These are phyloP conservation scores for Drosophila sordidula DNA, from an alignment of 2,888 invertebrate species.

Conservation along the genomic window DNA sequence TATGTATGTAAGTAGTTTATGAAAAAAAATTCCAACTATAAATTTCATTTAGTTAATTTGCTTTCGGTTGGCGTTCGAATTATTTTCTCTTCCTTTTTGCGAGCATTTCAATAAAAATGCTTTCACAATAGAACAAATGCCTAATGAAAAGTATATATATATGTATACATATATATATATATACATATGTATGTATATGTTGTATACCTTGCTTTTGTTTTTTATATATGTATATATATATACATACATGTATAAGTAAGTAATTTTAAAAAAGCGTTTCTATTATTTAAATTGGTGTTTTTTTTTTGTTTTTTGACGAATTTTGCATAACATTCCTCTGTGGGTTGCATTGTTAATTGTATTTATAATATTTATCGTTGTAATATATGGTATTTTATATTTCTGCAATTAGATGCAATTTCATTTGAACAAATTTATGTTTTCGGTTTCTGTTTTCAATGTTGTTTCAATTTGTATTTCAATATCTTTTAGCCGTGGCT, in stretches of 20 bases:
- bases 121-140: constrained; percentile 45
- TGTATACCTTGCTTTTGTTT: constrained; percentile 28
- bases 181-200: constrained; percentile 9
- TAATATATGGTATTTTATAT: constrained; percentile 23
- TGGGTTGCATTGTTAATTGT: constrained; percentile 30
- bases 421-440: constrained; percentile 33
- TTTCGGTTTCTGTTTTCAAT: constrained; percentile 14
- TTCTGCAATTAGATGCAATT: constrained; percentile 57
- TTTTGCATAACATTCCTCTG: constrained; percentile 30
- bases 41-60: constrained; percentile 37
- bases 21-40: constrained; percentile 50
- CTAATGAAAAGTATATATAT: constrained; percentile 30
- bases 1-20: constrained; percentile 13
- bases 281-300: constrained; percentile 69
- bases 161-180: constrained; percentile 6
- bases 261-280: constrained; percentile 60
- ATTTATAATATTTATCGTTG: constrained; percentile 17
- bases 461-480: constrained; percentile 18
- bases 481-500: constrained; percentile 49
- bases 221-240: constrained; percentile 12
- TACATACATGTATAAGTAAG: constrained; percentile 21
- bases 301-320: constrained; percentile 15
- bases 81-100: constrained; percentile 25
- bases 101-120: constrained; percentile 79
- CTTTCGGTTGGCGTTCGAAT: constrained; percentile 25